A percentile compares a stretch with the other conserved stretches of the same genome.
Evolutionary conservation across 1,140 invertebrate genomes (phyloP).

Genomic region (Arctopsyche grandis): DNA sequence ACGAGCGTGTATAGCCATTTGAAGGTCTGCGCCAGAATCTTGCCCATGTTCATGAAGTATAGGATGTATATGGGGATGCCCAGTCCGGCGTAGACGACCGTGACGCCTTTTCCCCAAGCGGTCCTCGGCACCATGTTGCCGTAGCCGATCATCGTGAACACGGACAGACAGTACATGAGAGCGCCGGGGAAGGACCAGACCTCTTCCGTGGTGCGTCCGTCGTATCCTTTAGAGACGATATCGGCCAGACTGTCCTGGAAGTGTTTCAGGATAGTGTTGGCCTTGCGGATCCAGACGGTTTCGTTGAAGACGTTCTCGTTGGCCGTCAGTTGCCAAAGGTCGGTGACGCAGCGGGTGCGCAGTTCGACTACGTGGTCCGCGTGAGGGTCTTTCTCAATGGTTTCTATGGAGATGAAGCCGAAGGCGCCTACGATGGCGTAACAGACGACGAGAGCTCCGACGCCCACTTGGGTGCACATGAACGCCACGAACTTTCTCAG

Average conservation of each 20-base stretch:
- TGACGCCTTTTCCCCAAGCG: slow-evolving; percentile 88
- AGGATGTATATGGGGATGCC: slow-evolving; percentile 94
- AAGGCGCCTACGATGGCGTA: slow-evolving; percentile 96
- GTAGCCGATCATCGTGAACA: slow-evolving; percentile 95
- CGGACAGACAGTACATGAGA: slow-evolving; percentile 86
- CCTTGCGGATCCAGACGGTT: slow-evolving; percentile 74
- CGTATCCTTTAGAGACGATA: slow-evolving; percentile 81
- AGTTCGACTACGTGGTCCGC: slow-evolving; percentile 64
- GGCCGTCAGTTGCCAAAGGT: slow-evolving; percentile 80
- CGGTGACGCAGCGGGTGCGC: slow-evolving; percentile 68
- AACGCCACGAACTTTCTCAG: slow-evolving; percentile 86
- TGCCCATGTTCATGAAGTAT: slow-evolving; percentile 91
- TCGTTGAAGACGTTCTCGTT: slow-evolving; percentile 81
- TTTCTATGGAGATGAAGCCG: slow-evolving; percentile 89
- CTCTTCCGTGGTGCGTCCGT: slow-evolving; percentile 75
- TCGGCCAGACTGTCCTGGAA: slow-evolving; percentile 79
- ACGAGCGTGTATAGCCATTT: slow-evolving; percentile 82
- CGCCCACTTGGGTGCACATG: slow-evolving; percentile 94
- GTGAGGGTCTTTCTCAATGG: slow-evolving; percentile 71
- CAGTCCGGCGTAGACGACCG: slow-evolving; percentile 93
- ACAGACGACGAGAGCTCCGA: slow-evolving; percentile 92
- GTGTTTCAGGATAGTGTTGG: slow-evolving; percentile 72
- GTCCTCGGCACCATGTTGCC: slow-evolving; percentile 94
- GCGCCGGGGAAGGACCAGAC: slow-evolving; percentile 88
- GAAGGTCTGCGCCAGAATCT: slow-evolving; percentile 81